Evolutionary conservation across 2,113 vertebrate species (phyloP), one percentile per base, ranked within the genome.

Genomic region (Pachypanchax playfairii): DNA sequence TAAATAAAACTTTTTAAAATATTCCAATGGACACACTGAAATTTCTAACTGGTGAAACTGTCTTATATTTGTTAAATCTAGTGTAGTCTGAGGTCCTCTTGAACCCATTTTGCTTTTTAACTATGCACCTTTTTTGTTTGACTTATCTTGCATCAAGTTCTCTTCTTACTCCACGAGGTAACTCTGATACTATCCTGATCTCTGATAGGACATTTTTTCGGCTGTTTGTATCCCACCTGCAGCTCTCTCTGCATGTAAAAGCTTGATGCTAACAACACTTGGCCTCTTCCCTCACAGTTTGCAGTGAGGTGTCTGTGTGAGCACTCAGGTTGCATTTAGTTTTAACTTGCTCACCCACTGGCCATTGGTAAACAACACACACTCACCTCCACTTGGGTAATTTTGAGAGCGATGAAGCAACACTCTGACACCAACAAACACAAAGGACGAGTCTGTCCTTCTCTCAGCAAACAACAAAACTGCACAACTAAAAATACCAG

Each of bases 191-290:
- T 73, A 53, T 22, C n/a, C 28, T 7, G 4, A 35, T 41, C 24
- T 31, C 58, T 43, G 26, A 48, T 41, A 53, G 28, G 18, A 57
- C 64, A 52, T 29, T 49, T 53, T 50, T 55, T 35, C 39, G 28
- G 36, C 60, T 70, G 14, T 52, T 65, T 43, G 17, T 62, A 51
- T 78, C 73, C 52, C 59, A 74, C 38, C 55, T 54, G 25, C 26
- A 29, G 31, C 43, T 56, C 8, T 14, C 13, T 52, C 65, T 73
- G 26, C 49, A 38, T 63, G 39, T 50, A 38, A 55, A 58, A 43
- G 57, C 63, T 77, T 69, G 62, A 77, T 44, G 63, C 53, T 65
- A 80, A 77, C 55, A 55, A 43, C 33, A 41, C 33, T 50, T 60
- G 64, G 52, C 59, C 60, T 53, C 48, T 44, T 56, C 59, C 46